Base-by-base conservation (phyloP, 2,797 vertebrate species). In the Enteromius thamalakanensis region DNA sequence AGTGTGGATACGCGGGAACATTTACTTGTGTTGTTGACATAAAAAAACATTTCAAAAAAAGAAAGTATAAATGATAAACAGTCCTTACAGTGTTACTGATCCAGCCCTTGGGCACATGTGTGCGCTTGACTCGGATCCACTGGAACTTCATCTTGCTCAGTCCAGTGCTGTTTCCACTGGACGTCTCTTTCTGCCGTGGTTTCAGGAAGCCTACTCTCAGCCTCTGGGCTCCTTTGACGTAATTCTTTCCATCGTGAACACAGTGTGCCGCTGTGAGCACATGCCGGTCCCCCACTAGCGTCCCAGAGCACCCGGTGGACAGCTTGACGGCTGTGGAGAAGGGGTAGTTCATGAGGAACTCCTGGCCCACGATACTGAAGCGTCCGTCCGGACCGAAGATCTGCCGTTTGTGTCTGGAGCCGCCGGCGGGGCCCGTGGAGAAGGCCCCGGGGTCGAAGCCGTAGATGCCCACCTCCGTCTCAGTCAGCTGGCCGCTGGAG, bases 41-140 rank as follows among this genome's bases (percentile, higher is more conserved):
- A 3, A 53, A 55, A 55, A 55, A 19, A 9, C 19, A 55, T 3
- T 3, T 21, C 7, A 9, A 55, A 55, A n/a, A n/a, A 8, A 53
- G 17, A 21, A 21, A 53, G 19, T 53, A 53, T 55, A 55, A 58
- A 55, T n/a, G 0, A n/a, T 11, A 9, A 58, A 23, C 3, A 1
- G n/a, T 58, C 8, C n/a, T 58, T 58, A 58, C 53, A 11, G 53
- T 55, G 53, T 55, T 55, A 3, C 21, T 58, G 21, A 62, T 62
- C 98, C 98, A 99, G 21, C 98, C 98, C 90, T 99, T 99, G 79
- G 98, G 98, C 32, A 99, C 97, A 0, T 98, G 97, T 0, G 98
- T 99, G 85, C 98, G 96, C 89, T 96, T 98, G 89, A 96, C 98
- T 37, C 98, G 91, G 90, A 99, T 99, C 98, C 98, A 99, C 87